These are phyloP conservation scores for Tolmerus cingulatus DNA, from an alignment of 2,888 invertebrate species.

Conservation along the genomic window DNA sequence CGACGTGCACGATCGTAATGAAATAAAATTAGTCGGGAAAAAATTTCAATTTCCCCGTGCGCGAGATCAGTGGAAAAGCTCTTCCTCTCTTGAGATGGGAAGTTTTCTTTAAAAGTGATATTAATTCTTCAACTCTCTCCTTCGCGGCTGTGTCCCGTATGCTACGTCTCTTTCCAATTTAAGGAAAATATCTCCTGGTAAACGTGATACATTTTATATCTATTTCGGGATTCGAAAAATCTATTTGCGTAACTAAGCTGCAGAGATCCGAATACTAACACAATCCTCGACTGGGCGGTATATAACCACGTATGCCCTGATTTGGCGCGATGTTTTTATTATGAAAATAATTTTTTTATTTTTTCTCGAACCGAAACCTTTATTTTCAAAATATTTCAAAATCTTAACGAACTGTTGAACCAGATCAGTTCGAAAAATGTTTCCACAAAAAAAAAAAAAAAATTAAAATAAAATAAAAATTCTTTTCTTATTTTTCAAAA, in stretches of 20 bases:
- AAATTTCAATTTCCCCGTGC: not conserved
- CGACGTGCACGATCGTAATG: constrained; percentile 63
- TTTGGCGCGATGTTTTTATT: constrained; percentile 39
- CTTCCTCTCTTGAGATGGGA: constrained; percentile 20
- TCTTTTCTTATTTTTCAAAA: not conserved
- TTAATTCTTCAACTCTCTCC: constrained; percentile 33
- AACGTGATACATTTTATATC: constrained; percentile 48
- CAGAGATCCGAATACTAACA: constrained; percentile 10
- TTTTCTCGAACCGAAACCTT: not conserved
- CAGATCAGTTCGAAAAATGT: not conserved
- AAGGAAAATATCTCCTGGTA: constrained; percentile 11
- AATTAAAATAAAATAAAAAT: too few species aligned
- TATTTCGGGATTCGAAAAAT: constrained; percentile 50
- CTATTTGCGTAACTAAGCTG: constrained; percentile 52
- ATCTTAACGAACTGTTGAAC: not conserved
- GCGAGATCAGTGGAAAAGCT: constrained; percentile 16
- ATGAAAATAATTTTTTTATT: not conserved
- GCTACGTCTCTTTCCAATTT: not conserved
- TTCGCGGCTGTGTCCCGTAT: not conserved
- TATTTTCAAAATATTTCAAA: not conserved
- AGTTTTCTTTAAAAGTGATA: constrained; percentile 32
- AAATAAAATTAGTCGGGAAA: constrained; percentile 45
- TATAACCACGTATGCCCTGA: constrained; percentile 39
- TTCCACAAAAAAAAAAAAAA: not conserved
- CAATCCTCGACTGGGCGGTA: not conserved